phyloP scores from a whole-genome alignment of 2,113 vertebrate species.

The Himantopus leucocephalus region DNA sequence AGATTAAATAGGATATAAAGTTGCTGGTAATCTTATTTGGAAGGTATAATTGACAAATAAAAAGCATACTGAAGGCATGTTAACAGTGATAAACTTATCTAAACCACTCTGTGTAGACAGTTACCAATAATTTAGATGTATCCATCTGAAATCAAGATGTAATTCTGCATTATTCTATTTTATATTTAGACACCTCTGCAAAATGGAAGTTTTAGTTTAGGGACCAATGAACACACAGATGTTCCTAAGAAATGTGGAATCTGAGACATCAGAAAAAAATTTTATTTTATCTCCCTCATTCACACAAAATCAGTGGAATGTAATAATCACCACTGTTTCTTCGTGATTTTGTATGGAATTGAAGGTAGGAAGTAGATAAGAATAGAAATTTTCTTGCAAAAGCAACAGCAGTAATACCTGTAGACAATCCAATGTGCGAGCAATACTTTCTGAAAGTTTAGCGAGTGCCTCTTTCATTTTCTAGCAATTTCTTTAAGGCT shows the following conservation, averaged over 20 bases:
- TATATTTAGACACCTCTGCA: not conserved
- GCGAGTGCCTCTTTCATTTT: not conserved
- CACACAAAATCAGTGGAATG: not conserved
- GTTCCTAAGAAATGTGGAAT: not conserved
- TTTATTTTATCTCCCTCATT: not conserved
- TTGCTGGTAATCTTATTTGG: not conserved
- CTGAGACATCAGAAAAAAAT: not conserved
- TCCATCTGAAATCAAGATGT: not conserved
- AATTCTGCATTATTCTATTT: not conserved
- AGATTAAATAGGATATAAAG: not conserved
- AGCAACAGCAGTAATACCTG: not conserved
- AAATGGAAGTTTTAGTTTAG: not conserved
- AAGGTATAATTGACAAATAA: not conserved
- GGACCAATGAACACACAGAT: not conserved
- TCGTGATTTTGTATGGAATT: not conserved
- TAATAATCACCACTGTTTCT: not conserved
- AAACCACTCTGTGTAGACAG: not conserved
- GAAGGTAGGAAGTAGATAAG: not conserved
- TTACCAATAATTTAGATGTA: not conserved
- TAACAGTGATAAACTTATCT: not conserved
- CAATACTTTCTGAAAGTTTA: not conserved
- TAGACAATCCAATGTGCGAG: not conserved
- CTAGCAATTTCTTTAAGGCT: not conserved
- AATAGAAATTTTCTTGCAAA: not conserved
- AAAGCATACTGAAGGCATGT: not conserved